These are phyloP conservation scores for Chloroclysta siterata DNA, from an alignment of 2,888 invertebrate species.

Conservation along the genomic window DNA sequence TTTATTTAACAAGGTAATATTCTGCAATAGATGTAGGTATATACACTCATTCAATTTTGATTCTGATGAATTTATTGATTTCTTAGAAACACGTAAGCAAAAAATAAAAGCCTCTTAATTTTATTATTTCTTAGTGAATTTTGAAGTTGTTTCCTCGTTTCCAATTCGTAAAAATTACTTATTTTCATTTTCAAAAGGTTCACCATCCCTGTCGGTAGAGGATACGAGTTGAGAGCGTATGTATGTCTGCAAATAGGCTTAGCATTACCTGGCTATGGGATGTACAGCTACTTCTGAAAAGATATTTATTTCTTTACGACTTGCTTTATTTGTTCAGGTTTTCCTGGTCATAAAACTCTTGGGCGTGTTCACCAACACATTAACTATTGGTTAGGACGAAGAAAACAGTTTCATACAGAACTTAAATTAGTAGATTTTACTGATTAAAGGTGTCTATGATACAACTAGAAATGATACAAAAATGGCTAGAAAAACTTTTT, in stretches of 20 bases:
- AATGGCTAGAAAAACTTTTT: no score
- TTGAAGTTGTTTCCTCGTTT: no score
- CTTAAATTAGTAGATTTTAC: no score
- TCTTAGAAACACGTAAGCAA: no score
- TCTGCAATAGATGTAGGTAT: no score
- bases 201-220: conserved; percentile 14
- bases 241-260: conserved; percentile 72
- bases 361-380: not conserved
- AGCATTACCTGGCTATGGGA: conserved; percentile 38
- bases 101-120: no score
- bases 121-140: no score
- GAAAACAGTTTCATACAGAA: not conserved
- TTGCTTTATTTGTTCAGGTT: conserved; percentile 11
- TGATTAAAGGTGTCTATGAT: no score
- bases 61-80: no score
- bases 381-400: not conserved
- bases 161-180: not conserved
- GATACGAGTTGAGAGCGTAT: conserved; percentile 56
- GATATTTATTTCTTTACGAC: conserved; percentile 32
- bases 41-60: no score
- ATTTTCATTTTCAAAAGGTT: conserved; percentile 14
- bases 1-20: no score
- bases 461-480: no score
- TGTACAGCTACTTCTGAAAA: conserved; percentile 21
- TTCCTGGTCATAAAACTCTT: conserved; percentile 4